phyloP scores from a whole-genome alignment of 2,113 vertebrate genomes.

The Leiothrix lutea region DNA sequence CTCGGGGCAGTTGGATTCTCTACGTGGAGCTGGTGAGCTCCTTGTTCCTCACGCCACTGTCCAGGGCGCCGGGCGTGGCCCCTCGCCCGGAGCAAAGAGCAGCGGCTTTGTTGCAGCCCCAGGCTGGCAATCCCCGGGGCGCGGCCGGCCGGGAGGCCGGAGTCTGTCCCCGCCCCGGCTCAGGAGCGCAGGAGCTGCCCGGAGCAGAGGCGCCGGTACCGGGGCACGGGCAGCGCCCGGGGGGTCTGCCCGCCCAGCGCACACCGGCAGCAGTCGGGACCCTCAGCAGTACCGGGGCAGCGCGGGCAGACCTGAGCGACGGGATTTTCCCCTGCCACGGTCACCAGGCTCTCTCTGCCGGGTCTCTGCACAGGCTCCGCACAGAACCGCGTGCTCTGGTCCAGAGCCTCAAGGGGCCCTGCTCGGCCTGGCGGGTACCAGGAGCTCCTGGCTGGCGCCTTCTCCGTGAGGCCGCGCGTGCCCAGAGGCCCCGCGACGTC shows the following conservation, averaged over 20 bases:
- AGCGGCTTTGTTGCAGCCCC: neutral
- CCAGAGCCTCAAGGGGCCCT: rapidly evolving
- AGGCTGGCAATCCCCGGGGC: neutral
- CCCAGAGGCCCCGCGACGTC: neutral
- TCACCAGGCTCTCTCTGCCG: too few species aligned
- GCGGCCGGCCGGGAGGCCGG: neutral
- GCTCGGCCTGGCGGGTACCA: neutral
- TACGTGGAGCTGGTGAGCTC: rapidly evolving
- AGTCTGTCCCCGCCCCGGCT: rapidly evolving
- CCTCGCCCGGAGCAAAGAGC: neutral
- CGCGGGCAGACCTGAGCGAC: neutral
- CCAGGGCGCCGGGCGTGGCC: rapidly evolving
- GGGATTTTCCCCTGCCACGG: neutral
- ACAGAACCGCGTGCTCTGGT: rapidly evolving
- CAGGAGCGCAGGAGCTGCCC: neutral
- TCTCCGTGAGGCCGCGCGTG: neutral
- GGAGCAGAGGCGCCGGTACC: neutral
- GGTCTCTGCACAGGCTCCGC: neutral
- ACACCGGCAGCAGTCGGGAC: neutral
- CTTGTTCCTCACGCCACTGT: rapidly evolving
- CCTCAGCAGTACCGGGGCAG: neutral
- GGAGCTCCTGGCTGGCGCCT: too few species aligned
- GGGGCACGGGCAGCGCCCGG: neutral
- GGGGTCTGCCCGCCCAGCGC: neutral
- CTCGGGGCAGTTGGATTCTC: too few species aligned